Evolutionary conservation across 2,888 invertebrate species (phyloP).

Genomic region (Abscondita cerata): DNA sequence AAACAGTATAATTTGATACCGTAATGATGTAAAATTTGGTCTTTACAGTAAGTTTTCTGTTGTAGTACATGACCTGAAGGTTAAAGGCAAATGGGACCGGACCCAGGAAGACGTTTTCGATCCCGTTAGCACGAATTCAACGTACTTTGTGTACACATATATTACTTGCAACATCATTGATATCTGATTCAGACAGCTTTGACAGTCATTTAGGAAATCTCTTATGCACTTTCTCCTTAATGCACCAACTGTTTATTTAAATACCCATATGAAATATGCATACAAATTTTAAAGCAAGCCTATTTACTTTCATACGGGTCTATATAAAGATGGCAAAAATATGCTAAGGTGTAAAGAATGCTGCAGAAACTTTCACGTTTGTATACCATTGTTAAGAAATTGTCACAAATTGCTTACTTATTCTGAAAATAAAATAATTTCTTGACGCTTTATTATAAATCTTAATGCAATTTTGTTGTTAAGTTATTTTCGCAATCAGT

Average conservation of each 20-base stretch:
- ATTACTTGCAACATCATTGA: constrained; percentile 17
- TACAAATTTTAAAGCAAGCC: constrained; percentile 13
- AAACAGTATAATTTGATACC: constrained; percentile 3
- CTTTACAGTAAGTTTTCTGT: constrained; percentile 8
- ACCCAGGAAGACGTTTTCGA: constrained; percentile 27
- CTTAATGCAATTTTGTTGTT: no score
- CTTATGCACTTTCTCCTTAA: constrained; percentile 28
- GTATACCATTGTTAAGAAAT: constrained; percentile 28
- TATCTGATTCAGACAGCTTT: constrained; percentile 21
- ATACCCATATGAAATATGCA: constrained; percentile 17
- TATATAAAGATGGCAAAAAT: constrained; percentile 21
- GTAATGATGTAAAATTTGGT: constrained; percentile 4
- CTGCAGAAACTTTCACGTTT: constrained; percentile 29
- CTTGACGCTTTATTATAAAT: no score
- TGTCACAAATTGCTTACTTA: constrained; percentile 8
- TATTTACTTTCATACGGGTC: constrained; percentile 20
- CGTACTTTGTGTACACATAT: constrained; percentile 13
- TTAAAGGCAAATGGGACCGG: constrained; percentile 30
- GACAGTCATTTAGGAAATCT: constrained; percentile 22
- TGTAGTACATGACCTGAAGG: constrained; percentile 24
- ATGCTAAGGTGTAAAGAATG: constrained; percentile 16
- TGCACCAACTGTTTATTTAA: constrained; percentile 20
- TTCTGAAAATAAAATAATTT: no score
- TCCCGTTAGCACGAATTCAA: constrained; percentile 26
- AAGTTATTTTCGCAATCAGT: no score